Conservation (phyloP, 2,113 vertebrate genomes). For the Austrofundulus limnaeus region DNA sequence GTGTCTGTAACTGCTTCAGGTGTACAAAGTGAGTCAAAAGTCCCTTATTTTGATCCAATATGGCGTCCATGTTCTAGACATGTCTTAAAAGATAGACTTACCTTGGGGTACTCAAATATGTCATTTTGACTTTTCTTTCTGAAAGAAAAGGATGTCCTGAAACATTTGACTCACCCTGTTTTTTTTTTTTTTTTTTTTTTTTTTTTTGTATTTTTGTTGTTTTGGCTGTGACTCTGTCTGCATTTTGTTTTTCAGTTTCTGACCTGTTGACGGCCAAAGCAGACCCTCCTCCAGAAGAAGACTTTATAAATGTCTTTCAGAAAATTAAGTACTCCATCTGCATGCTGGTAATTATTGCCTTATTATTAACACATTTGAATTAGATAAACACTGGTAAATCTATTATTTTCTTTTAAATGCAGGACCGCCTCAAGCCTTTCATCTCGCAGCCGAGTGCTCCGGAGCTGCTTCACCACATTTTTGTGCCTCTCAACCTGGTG, state of each 20-base stretch:
- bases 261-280: conserved; percentile 80
- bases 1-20: background rate
- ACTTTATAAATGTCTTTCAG: conserved; percentile 83
- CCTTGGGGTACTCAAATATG: too few relatives aligned
- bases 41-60: too few relatives aligned
- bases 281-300: conserved; percentile 77
- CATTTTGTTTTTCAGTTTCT: conserved; percentile 67
- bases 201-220: too few relatives aligned
- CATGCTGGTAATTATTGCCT: conserved; percentile 89
- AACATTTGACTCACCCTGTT: too few relatives aligned
- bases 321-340: conserved; percentile 89
- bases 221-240: background rate
- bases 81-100: too few relatives aligned
- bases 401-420: conserved; percentile 13
- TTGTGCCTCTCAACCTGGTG: conserved; percentile 81
- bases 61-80: too few relatives aligned
- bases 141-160: too few relatives aligned
- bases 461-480: conserved; percentile 84
- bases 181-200: too few relatives aligned
- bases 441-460: conserved; percentile 81
- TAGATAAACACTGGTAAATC: background rate
- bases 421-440: conserved; percentile 82
- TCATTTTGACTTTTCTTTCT: too few relatives aligned
- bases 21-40: too few relatives aligned
- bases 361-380: too few relatives aligned